Evolutionary conservation across 2,113 vertebrate species (phyloP).

Genomic region (Cephalophus harveyi): DNA sequence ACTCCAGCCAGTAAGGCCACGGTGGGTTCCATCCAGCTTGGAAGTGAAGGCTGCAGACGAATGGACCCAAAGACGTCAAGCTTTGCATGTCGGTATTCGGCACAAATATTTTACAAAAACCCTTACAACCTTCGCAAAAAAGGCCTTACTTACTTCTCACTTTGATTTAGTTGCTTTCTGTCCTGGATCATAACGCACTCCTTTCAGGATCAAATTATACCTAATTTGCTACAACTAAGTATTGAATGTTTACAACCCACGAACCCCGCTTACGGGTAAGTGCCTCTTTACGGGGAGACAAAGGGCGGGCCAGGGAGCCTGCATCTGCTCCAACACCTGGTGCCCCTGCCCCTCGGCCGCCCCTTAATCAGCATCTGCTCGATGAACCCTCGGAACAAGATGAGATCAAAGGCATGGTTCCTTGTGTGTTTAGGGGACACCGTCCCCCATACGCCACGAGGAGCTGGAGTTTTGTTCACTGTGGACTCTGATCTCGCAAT

Average conservation of each 20-base stretch:
- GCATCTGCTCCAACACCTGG: neutral
- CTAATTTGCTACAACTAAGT: neutral
- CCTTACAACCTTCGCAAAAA: neutral
- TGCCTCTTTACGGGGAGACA: rapidly evolving
- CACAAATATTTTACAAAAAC: neutral
- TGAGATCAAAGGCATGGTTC: neutral
- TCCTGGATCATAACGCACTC: neutral
- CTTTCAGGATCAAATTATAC: neutral
- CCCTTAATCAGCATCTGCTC: neutral
- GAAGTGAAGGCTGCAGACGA: neutral
- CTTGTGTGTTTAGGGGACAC: neutral
- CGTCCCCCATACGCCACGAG: neutral
- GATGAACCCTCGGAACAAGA: neutral
- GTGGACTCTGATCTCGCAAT: neutral
- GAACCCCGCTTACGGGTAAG: neutral
- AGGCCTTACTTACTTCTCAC: neutral
- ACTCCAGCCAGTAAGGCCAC: neutral
- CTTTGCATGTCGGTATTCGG: neutral
- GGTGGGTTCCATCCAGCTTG: neutral
- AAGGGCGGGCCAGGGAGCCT: neutral
- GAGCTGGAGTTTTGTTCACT: neutral
- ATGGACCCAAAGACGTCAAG: neutral
- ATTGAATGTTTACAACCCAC: neutral
- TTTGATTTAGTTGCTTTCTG: neutral
- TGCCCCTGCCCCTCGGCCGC: neutral